A percentile compares a stretch with the other conserved stretches of the same genome.
phyloP scores from a whole-genome alignment of 2,113 vertebrate genomes.

The Antechinus flavipes region DNA sequence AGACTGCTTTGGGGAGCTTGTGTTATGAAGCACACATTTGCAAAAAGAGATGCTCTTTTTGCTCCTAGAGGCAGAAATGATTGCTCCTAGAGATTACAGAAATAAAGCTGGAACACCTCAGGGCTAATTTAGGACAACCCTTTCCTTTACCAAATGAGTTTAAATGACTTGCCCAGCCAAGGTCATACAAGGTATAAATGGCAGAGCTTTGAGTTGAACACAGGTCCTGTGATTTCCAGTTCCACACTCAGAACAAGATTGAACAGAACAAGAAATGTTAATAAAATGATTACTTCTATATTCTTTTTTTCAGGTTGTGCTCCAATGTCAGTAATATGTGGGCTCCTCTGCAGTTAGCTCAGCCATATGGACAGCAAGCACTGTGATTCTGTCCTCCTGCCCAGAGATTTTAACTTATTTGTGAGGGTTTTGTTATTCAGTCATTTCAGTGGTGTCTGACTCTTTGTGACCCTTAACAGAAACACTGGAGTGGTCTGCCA shows the following conservation, averaged over 20 bases:
- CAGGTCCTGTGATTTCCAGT: not conserved
- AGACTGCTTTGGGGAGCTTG: not conserved
- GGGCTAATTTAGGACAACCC: not conserved
- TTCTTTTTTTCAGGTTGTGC: not conserved
- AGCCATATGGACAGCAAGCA: not conserved
- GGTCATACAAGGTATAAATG: not conserved
- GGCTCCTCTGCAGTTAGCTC: not conserved
- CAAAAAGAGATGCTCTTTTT: not conserved
- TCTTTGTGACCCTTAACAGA: not conserved
- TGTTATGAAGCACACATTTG: not conserved
- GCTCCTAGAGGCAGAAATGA: not conserved
- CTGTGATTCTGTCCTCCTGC: not conserved
- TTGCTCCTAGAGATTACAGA: not conserved
- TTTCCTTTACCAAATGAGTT: not conserved
- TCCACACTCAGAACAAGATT: not conserved
- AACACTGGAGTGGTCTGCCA: not conserved
- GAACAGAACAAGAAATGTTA: not conserved
- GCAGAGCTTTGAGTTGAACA: not conserved
- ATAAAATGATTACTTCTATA: not conserved
- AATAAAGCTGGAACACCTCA: not conserved
- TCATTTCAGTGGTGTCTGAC: not conserved
- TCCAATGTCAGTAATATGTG: not conserved
- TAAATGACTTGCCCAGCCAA: not conserved
- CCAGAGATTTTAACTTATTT: not conserved
- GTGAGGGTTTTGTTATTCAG: not conserved